Conservation (phyloP, 1,140 invertebrate species). For the Drosophila miranda region DNA sequence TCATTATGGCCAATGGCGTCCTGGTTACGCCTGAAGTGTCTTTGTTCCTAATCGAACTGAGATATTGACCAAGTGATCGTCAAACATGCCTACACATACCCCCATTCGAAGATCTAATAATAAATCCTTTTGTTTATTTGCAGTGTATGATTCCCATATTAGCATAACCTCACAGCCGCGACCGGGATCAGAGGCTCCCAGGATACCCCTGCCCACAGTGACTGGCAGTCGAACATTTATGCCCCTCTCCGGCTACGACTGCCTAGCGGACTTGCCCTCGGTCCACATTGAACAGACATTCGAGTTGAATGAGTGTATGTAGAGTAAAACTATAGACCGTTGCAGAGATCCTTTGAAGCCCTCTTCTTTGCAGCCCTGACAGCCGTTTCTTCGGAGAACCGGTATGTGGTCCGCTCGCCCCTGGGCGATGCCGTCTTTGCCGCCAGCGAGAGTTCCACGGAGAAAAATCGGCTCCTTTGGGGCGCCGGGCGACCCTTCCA, state of each 20-base stretch:
- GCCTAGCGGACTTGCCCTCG: constrained; percentile 73
- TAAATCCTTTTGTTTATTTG: constrained; percentile 3
- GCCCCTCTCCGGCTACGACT: constrained; percentile 74
- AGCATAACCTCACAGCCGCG: constrained; percentile 75
- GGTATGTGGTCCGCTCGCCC: constrained; percentile 86
- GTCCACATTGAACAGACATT: constrained; percentile 82
- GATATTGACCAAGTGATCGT: no score
- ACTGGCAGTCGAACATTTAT: constrained; percentile 63
- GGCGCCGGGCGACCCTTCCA: constrained; percentile 84
- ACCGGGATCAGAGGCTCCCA: constrained; percentile 35
- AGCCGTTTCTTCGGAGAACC: constrained; percentile 84
- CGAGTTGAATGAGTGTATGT: constrained; percentile 72
- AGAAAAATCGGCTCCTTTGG: constrained; percentile 84
- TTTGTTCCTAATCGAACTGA: constrained; percentile 44
- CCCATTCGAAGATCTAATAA: background rate
- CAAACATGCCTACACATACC: background rate
- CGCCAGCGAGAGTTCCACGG: constrained; percentile 85
- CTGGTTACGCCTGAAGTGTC: constrained; percentile 43
- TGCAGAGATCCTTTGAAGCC: background rate
- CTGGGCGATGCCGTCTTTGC: constrained; percentile 86
- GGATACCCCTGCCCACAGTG: constrained; percentile 67
- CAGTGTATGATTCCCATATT: constrained; percentile 72
- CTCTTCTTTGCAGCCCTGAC: constrained; percentile 62
- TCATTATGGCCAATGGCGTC: constrained; percentile 21
- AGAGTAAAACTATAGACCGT: background rate